These are phyloP conservation scores for Heterohyrax brucei DNA, from an alignment of 2,797 vertebrate genomes.

Conservation along the genomic window DNA sequence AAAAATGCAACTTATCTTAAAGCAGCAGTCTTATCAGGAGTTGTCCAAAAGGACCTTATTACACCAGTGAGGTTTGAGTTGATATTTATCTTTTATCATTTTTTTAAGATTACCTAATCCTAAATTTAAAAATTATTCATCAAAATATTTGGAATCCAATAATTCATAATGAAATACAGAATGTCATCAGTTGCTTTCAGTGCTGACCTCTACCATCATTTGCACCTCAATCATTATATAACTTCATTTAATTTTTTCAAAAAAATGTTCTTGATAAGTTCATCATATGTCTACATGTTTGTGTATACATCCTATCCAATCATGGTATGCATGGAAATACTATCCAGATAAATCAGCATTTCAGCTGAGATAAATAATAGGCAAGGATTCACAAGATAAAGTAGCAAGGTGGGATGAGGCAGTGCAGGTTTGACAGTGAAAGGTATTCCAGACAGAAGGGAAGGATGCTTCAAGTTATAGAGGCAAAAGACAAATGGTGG, in stretches of 20 bases:
- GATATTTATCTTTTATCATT: background rate
- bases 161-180: background rate
- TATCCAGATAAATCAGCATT: background rate
- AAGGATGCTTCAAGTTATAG: background rate
- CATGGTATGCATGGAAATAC: background rate
- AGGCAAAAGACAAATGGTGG: background rate
- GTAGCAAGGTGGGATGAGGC: rapidly evolving
- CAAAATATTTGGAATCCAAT: background rate
- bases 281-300: background rate
- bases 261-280: background rate
- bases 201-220: background rate
- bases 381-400: background rate
- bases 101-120: background rate
- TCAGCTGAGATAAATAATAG: background rate
- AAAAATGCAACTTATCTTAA: too few species aligned
- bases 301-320: background rate
- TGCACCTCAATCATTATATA: background rate
- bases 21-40: background rate
- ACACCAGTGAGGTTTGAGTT: background rate
- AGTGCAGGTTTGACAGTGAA: background rate
- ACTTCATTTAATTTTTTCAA: background rate
- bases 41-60: background rate
- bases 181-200: background rate
- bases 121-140: background rate
- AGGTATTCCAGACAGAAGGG: background rate